Evolutionary conservation across 2,113 vertebrate genomes (phyloP).

Genomic region (Notarius lentiginosus): DNA sequence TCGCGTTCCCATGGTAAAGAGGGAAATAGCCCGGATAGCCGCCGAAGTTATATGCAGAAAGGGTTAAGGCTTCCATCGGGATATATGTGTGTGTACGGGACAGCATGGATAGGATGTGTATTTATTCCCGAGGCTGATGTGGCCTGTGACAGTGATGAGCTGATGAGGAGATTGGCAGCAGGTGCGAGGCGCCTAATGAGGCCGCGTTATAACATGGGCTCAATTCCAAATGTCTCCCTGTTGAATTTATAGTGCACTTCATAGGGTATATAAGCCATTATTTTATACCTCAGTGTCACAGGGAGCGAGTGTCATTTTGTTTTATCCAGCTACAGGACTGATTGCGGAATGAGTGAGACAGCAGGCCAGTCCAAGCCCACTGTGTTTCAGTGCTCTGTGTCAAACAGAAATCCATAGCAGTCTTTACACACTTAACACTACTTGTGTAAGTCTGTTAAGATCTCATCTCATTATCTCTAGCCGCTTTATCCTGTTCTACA

Average conservation of each 20-base stretch:
- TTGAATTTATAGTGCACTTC: slow-evolving; percentile 12
- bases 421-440: too few relatives aligned
- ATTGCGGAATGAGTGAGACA: background rate
- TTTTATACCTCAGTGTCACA: background rate
- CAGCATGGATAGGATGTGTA: background rate
- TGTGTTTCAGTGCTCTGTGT: too few relatives aligned
- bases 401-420: too few relatives aligned
- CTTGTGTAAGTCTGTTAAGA: too few relatives aligned
- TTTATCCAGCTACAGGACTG: too few relatives aligned
- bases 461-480: too few relatives aligned
- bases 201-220: background rate
- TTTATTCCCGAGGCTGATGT: slow-evolving; percentile 6
- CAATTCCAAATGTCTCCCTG: background rate
- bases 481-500: too few relatives aligned
- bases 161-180: slow-evolving; percentile 20
- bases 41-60: slow-evolving; percentile 61
- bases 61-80: slow-evolving; percentile 80
- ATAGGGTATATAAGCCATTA: background rate
- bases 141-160: background rate
- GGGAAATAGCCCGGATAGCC: slow-evolving; percentile 61
- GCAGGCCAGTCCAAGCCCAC: background rate
- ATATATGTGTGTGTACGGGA: background rate
- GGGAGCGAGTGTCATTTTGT: too few relatives aligned
- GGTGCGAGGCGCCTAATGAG: slow-evolving; percentile 16
- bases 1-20: slow-evolving; percentile 56